Conservation (phyloP, 2,888 invertebrate species). For the Andrena praecox region DNA sequence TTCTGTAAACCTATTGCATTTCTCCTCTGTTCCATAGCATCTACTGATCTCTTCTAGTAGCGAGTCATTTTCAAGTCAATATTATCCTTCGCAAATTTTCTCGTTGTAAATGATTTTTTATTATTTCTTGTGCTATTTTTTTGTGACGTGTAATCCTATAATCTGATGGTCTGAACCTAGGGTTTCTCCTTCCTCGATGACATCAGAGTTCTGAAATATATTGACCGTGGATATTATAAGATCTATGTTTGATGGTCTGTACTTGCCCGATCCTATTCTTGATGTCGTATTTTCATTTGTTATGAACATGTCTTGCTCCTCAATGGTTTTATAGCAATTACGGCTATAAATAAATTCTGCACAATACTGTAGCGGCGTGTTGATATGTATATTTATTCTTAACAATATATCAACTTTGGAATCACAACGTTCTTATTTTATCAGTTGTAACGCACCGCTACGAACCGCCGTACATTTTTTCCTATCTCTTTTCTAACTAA, state of each 20-base stretch:
- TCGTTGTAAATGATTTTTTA: not conserved
- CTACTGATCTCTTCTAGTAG: too few species aligned
- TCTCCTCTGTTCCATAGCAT: too few species aligned
- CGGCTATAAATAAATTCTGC: too few species aligned
- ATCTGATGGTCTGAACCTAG: constrained; percentile 2
- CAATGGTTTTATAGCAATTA: not conserved
- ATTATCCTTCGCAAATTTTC: constrained; percentile 3
- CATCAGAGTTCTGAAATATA: not conserved
- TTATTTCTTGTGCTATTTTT: too few species aligned
- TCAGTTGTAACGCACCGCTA: too few species aligned
- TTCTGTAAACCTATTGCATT: too few species aligned
- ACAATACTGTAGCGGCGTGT: too few species aligned
- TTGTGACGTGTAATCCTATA: not conserved
- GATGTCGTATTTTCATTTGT: not conserved
- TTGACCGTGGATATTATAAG: not conserved
- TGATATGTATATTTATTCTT: too few species aligned
- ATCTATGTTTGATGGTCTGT: constrained; percentile 1
- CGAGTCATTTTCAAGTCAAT: not conserved
- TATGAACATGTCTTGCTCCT: not conserved
- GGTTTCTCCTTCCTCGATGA: not conserved
- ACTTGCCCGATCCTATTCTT: not conserved
- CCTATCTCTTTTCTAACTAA: too few species aligned
- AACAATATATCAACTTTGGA: too few species aligned
- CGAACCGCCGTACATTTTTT: too few species aligned
- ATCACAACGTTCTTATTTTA: too few species aligned